Evolutionary conservation across 1,140 invertebrate genomes (phyloP), one percentile per base, ranked within the genome.

Genomic region (Aethina tumida): DNA sequence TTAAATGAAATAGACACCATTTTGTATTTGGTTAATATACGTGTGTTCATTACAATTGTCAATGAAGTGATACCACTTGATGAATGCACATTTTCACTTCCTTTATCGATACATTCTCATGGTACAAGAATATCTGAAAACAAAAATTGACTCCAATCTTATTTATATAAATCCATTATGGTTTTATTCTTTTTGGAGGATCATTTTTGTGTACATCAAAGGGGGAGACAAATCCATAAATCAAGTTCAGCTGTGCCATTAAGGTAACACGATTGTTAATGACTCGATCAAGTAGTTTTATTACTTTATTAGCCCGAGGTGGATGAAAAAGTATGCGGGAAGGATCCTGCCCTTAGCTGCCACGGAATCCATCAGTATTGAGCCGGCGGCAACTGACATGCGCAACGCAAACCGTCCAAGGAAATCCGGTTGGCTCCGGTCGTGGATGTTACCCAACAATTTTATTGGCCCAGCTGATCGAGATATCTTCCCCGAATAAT

Each of bases 361-460:
- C 24, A 26, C 24, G 35, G 28, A 36, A 18, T 36, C 17, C 24
- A 19, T 36, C 9, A 12, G 38, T 45, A 45, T 45, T 45, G 43
- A 45, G 32, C 43, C 29, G 26, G 8, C 15, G 33, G 34, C 25
- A 40, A 35, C 16, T 25, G 21, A 25, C 43, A 35, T 29, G 37
- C 37, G 43, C 33, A 25, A 19, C 37, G 18, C 14, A 18, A 16
- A 19, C 22, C 19, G 15, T 41, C 33, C 32, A 24, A 30, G 38
- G 37, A 35, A 35, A 28, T 45, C 38, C 43, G 37, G 33, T 40
- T 39, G 37, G 37, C 33, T 43, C 35, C 35, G 35, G 35, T 30
- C 29, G 20, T 21, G 16, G 10, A 35, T 12, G 22, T 15, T 20
- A 13, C 9, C 8, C 9, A 12, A 6, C 33, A 35, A 22, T 39